Percentiles rank a stretch among this genome's conserved stretches.
phyloP scores from a whole-genome alignment of 2,113 vertebrate genomes.

The Gymnogyps californianus region DNA sequence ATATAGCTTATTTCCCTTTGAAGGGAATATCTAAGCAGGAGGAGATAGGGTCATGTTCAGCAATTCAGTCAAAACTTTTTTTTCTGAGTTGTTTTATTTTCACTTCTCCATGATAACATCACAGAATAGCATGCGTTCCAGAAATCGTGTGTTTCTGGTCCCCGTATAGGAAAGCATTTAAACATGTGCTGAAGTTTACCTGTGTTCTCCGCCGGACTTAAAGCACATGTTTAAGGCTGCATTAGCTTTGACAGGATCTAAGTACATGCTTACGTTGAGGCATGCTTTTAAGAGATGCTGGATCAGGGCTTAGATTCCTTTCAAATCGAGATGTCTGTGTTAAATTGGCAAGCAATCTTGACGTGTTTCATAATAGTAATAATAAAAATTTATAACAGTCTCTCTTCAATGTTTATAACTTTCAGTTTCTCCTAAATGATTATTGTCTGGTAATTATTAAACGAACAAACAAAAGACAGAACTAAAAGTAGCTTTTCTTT shows the following conservation, averaged over 20 bases:
- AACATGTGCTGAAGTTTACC: neutral
- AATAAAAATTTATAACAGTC: neutral
- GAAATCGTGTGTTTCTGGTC: neutral
- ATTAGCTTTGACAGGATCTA: neutral
- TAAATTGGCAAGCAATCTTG: neutral
- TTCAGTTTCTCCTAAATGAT: neutral
- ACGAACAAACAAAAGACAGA: conserved; percentile 12
- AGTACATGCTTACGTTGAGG: neutral
- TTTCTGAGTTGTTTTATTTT: neutral
- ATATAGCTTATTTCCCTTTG: neutral
- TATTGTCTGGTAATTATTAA: conserved; percentile 24
- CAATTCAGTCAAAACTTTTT: neutral
- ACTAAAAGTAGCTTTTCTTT: conserved; percentile 1
- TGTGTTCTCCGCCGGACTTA: neutral
- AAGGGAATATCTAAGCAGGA: neutral
- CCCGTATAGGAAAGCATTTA: neutral
- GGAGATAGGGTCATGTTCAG: neutral
- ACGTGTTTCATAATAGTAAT: neutral
- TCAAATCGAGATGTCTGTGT: neutral
- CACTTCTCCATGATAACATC: neutral
- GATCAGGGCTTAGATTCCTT: neutral
- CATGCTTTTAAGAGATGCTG: neutral
- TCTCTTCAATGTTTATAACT: neutral
- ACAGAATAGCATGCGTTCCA: neutral
- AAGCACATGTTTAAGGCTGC: neutral